A percentile compares a stretch with the other conserved stretches of the same genome.
These are phyloP conservation scores for Drosophila baimaii DNA, from an alignment of 1,140 invertebrate genomes.

Conservation along the genomic window DNA sequence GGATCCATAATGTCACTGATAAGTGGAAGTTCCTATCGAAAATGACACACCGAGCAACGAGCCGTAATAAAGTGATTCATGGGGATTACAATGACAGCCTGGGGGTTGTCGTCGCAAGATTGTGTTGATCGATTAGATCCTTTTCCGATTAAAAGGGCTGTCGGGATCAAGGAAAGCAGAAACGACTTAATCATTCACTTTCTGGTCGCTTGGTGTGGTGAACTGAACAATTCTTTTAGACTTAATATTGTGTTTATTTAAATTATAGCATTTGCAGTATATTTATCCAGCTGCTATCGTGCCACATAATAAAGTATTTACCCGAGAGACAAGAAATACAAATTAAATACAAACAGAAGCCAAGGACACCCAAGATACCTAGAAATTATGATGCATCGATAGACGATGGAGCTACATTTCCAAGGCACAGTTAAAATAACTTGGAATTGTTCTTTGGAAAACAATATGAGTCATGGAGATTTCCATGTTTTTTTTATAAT, in stretches of 20 bases:
- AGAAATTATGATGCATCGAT: not conserved
- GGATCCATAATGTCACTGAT: slow-evolving; percentile 20
- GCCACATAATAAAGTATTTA: slow-evolving; percentile 17
- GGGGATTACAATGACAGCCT: slow-evolving; percentile 3
- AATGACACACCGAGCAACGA: slow-evolving; percentile 32
- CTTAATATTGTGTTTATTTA: slow-evolving; percentile 4
- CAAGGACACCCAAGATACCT: slow-evolving; percentile 14
- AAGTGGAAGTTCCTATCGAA: slow-evolving; percentile 20
- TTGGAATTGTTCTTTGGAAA: not conserved
- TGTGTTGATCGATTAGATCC: slow-evolving; percentile 25
- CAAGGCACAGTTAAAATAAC: not conserved
- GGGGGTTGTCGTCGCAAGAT: not conserved
- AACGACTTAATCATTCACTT: not conserved
- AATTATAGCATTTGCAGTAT: slow-evolving; percentile 18
- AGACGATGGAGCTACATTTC: no score
- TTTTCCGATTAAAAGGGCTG: not conserved
- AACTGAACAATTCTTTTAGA: not conserved
- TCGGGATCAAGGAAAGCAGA: not conserved
- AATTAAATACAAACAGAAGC: slow-evolving; percentile 14
- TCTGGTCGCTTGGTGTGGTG: not conserved
- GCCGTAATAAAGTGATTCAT: slow-evolving; percentile 37
- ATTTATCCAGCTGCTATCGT: slow-evolving; percentile 33
- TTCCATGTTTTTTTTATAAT: not conserved
- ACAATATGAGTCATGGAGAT: not conserved
- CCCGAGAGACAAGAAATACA: slow-evolving; percentile 1